Conservation (phyloP, 2,797 vertebrate genomes). For the Enteromius mattozi region DNA sequence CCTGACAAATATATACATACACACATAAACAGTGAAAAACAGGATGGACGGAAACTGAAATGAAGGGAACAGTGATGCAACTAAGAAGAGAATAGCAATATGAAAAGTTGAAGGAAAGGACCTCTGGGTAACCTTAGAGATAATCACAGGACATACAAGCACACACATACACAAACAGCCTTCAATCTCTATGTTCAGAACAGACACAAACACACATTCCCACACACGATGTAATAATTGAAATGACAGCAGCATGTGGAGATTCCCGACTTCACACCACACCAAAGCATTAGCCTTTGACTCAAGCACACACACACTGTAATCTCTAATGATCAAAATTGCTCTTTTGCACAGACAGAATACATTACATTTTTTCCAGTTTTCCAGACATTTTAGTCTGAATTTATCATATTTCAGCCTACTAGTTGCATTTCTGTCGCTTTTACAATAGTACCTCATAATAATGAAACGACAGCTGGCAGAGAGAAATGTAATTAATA, state of each 20-base stretch:
- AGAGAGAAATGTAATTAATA: not conserved
- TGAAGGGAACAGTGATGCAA: conserved; percentile 16
- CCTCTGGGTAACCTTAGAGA: conserved; percentile 39
- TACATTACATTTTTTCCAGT: not conserved
- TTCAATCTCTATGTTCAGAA: conserved; percentile 20
- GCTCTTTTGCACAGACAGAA: not conserved
- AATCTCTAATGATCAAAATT: conserved; percentile 8
- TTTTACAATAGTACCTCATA: not conserved
- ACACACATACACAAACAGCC: conserved; percentile 23
- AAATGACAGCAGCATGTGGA: conserved; percentile 47
- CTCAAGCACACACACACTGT: not conserved
- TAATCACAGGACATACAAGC: conserved; percentile 31
- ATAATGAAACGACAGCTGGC: not conserved
- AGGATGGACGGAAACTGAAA: conserved; percentile 18
- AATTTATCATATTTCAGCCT: not conserved
- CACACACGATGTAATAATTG: conserved; percentile 25
- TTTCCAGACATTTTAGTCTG: not conserved
- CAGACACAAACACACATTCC: conserved; percentile 9
- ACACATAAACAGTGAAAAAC: conserved; percentile 9
- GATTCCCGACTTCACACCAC: conserved; percentile 50
- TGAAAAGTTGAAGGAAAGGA: conserved; percentile 25
- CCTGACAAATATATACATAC: conserved; percentile 30
- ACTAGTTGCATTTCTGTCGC: not conserved
- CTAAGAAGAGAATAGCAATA: not conserved
- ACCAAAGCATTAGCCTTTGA: conserved; percentile 29